Conservation (phyloP, 2,797 vertebrate genomes). For the Nyctibius grandis region DNA sequence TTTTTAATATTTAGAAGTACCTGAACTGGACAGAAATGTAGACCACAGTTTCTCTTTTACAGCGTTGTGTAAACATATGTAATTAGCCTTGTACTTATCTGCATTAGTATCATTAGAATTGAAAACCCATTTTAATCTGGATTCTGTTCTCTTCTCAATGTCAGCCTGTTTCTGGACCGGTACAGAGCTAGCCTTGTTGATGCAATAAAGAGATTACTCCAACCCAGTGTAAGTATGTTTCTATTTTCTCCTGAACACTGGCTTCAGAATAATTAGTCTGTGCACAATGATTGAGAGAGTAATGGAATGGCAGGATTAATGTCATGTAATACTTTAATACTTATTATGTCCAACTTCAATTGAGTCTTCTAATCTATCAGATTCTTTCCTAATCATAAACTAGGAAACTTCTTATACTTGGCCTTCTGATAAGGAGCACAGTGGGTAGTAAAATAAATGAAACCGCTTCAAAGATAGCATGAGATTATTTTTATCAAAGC, state of each 20-base stretch:
- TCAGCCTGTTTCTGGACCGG: conserved; percentile 97
- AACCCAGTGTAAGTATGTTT: conserved; percentile 91
- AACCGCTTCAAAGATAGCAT: conserved; percentile 89
- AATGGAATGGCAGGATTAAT: conserved; percentile 98
- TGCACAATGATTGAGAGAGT: conserved; percentile 87
- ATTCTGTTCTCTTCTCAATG: conserved; percentile 78
- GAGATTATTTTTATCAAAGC: conserved; percentile 92
- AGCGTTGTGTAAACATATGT: conserved; percentile 70
- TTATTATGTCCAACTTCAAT: conserved; percentile 97
- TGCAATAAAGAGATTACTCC: conserved; percentile 98
- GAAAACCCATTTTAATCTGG: conserved; percentile 84
- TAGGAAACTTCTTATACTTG: conserved; percentile 92
- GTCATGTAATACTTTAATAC: conserved; percentile 99
- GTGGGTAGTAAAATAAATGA: conserved; percentile 91
- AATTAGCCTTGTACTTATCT: conserved; percentile 86
- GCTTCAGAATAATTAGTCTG: conserved; percentile 92
- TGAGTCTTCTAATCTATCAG: conserved; percentile 91
- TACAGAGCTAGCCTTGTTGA: conserved; percentile 96
- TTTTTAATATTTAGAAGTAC: conserved; percentile 4
- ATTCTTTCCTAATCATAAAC: conserved; percentile 91
- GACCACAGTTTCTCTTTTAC: conserved; percentile 59
- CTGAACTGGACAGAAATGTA: conserved; percentile 27
- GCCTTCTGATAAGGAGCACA: conserved; percentile 89
- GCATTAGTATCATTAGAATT: conserved; percentile 79
- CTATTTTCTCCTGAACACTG: conserved; percentile 81